A percentile compares a stretch with the other conserved stretches of the same genome.
These are phyloP conservation scores for Sardina pilchardus DNA, from an alignment of 2,113 vertebrate genomes.

Conservation along the genomic window DNA sequence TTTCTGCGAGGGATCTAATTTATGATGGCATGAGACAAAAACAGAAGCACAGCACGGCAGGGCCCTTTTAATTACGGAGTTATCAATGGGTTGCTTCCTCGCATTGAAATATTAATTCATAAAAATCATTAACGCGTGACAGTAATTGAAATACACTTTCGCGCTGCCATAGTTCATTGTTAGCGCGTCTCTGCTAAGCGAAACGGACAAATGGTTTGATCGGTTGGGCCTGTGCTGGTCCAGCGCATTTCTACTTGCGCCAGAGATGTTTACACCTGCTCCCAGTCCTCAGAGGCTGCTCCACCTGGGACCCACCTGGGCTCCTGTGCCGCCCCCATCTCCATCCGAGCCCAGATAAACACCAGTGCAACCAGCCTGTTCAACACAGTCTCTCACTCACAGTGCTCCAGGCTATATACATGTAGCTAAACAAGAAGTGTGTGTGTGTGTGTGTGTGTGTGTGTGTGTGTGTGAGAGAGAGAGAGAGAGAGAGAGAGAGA, in stretches of 20 bases:
- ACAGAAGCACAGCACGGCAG: not conserved
- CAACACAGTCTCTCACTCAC: too few relatives aligned
- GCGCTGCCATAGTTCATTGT: not conserved
- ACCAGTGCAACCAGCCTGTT: not conserved
- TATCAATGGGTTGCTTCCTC: not conserved
- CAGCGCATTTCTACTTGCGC: not conserved
- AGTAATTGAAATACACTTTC: conserved; percentile 3
- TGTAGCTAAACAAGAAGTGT: too few relatives aligned
- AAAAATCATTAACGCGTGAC: not conserved
- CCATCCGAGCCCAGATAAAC: not conserved
- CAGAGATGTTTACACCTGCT: not conserved
- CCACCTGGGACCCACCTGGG: not conserved
- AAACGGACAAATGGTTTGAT: not conserved
- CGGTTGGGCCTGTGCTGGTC: not conserved
- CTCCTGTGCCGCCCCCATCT: not conserved
- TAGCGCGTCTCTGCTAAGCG: not conserved
- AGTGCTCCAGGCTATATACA: not conserved
- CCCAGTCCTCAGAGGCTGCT: not conserved
- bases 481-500: too few relatives aligned
- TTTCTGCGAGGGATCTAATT: not conserved
- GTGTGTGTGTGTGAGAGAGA: not conserved
- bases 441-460: conserved; percentile 10
- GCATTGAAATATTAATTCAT: not conserved
- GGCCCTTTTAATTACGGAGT: not conserved
- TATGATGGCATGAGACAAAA: not conserved